Percentiles rank a stretch among this genome's conserved stretches.
These are phyloP conservation scores for Athetis lepigone DNA, from an alignment of 2,888 invertebrate genomes.

Conservation along the genomic window DNA sequence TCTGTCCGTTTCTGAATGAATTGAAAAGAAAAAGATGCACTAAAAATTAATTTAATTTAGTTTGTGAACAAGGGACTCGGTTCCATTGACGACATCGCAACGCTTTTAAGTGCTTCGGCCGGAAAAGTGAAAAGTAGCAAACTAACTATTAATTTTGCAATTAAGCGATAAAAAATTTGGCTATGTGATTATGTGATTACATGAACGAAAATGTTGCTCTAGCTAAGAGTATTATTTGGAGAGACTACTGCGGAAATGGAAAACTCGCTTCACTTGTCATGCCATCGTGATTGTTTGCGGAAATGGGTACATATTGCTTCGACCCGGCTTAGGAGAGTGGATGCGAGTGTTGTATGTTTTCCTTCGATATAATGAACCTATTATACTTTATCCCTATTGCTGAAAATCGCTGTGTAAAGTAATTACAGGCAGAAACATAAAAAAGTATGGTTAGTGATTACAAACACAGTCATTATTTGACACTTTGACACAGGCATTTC, in stretches of 20 bases:
- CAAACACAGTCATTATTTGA: too few relatives aligned
- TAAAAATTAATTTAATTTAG: too few relatives aligned
- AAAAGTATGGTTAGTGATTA: too few relatives aligned
- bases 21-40: too few relatives aligned
- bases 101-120: too few relatives aligned
- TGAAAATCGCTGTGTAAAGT: too few relatives aligned
- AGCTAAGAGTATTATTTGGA: constrained; percentile 14
- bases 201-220: constrained; percentile 15
- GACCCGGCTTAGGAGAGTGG: constrained; percentile 1
- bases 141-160: too few relatives aligned
- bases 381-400: neutral
- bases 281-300: constrained; percentile 24
- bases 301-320: constrained; percentile 20
- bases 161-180: neutral
- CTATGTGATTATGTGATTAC: neutral
- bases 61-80: too few relatives aligned
- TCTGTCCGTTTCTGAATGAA: too few relatives aligned
- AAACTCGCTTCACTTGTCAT: constrained; percentile 33
- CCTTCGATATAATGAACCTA: neutral
- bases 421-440: neutral
- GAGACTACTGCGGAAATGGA: constrained; percentile 38
- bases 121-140: too few relatives aligned
- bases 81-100: too few relatives aligned
- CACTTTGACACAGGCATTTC: too few relatives aligned
- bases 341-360: neutral